These are phyloP conservation scores for Catocala fraxini DNA, from an alignment of 2,888 invertebrate genomes.

Conservation along the genomic window DNA sequence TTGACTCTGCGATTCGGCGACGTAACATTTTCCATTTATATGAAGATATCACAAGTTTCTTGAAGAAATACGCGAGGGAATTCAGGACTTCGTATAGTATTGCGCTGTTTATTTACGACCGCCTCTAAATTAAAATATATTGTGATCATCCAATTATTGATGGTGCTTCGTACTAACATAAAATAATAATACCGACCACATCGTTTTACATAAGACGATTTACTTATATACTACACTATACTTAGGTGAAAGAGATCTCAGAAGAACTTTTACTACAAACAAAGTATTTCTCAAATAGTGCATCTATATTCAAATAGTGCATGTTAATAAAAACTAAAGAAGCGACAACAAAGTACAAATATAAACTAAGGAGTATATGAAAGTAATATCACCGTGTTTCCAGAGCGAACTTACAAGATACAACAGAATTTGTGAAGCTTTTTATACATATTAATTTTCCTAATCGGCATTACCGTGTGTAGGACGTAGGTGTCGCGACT, in stretches of 20 bases:
- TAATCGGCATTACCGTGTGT: slow-evolving; percentile 19
- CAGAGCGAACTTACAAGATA: slow-evolving; percentile 8
- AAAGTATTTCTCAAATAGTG: no score
- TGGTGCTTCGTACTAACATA: no score
- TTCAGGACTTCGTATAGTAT: slow-evolving; percentile 29
- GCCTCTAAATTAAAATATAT: slow-evolving; percentile 34
- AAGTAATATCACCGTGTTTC: neutral
- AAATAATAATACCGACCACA: no score
- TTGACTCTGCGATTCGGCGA: slow-evolving; percentile 72
- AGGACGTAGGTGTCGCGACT: slow-evolving; percentile 20
- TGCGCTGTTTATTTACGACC: slow-evolving; percentile 28
- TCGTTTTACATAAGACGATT: no score
- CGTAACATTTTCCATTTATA: slow-evolving; percentile 78
- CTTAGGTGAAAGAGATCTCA: no score
- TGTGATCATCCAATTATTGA: neutral
- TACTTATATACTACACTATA: no score
- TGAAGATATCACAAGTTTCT: slow-evolving; percentile 73
- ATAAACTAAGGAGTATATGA: neutral
- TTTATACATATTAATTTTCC: slow-evolving; percentile 25
- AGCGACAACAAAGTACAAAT: neutral
- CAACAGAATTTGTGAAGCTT: slow-evolving; percentile 11
- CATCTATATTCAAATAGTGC: no score
- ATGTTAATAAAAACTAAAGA: neutral
- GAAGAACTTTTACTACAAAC: no score
- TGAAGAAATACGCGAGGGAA: slow-evolving; percentile 54